Base-by-base conservation (phyloP, 2,888 invertebrate species). In the Athripsodes cinereus region DNA sequence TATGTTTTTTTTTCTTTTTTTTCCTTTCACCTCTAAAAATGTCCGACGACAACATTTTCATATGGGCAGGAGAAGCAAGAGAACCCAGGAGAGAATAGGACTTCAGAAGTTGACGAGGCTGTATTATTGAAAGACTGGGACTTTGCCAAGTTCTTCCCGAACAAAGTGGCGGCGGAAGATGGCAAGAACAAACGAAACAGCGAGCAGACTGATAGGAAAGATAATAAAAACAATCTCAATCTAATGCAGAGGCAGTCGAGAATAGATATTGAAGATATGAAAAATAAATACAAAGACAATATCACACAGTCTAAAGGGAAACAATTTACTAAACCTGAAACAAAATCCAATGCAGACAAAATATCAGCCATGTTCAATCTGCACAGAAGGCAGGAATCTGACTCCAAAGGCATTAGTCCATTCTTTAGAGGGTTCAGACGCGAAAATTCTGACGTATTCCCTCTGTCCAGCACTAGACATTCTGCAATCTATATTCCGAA, bases 111-210 rank as follows among this genome's bases (percentile, higher is more conserved):
- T 68, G 90, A 90, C 70, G 90, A 90, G 72, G 88, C 88, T 63
- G 85, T 86, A 55, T 81, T 92, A 64, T 80, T 92, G 66, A 88
- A 89, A 74, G 91, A 92, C 69, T 92, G 91, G 92, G 88, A 92
- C 76, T 87, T 92, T 74, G 88, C 89, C 65, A 84, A 87, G 70
- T 91, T 92, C 79, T 91, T 92, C 74, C 88, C 86, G 13, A 74
- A 76, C 60, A 78, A 74, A 68, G 73, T 67, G 64, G 66, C 67
- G 16, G 40, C 5, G 13, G 73, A 72, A 13, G 64, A 57, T n/a
- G 26, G 5, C 10, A 59, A 59, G 34, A 59, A 57, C 50, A 63
- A 63, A 55, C 60, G 60, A 52, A 62, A 60, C 56, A 74, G 71
- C 60, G 76, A 72, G 60, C 68, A 65, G 63, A 73, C 72, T 55